Conservation (phyloP, 2,113 vertebrate species). For the Ceratotherium simum region DNA sequence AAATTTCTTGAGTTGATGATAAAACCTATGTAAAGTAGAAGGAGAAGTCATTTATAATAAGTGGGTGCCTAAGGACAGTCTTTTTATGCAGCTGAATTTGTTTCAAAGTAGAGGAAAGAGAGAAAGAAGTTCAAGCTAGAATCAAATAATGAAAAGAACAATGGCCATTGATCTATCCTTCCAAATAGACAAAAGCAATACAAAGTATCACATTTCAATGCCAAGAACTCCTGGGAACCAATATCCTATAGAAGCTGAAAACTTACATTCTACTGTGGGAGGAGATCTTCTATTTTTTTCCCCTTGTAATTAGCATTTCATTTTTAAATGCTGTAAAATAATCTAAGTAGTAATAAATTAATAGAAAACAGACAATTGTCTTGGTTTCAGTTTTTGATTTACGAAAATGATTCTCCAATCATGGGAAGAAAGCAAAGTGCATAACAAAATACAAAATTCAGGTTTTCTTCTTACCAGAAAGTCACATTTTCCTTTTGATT, state of each 20-base stretch:
- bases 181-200: neutral
- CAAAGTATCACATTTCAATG: neutral
- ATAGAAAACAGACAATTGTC: constrained; percentile 74
- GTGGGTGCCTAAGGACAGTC: neutral
- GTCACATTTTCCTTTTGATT: constrained; percentile 78
- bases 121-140: constrained; percentile 39
- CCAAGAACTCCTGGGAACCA: neutral
- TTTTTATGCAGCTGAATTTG: constrained; percentile 55
- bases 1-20: constrained; percentile 29
- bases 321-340: constrained; percentile 68
- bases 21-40: constrained; percentile 62
- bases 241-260: neutral
- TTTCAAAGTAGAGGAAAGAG: neutral
- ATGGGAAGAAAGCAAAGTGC: constrained; percentile 67
- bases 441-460: constrained; percentile 81
- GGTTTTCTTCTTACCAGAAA: constrained; percentile 82
- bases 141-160: constrained; percentile 63
- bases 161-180: constrained; percentile 42
- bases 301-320: constrained; percentile 54
- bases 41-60: constrained; percentile 61
- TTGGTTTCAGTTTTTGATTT: constrained; percentile 78
- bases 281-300: constrained; percentile 48
- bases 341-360: constrained; percentile 81
- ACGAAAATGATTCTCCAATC: constrained; percentile 77
- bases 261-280: neutral